phyloP scores from a whole-genome alignment of 2,797 vertebrate species.

The Microchirus variegatus region DNA sequence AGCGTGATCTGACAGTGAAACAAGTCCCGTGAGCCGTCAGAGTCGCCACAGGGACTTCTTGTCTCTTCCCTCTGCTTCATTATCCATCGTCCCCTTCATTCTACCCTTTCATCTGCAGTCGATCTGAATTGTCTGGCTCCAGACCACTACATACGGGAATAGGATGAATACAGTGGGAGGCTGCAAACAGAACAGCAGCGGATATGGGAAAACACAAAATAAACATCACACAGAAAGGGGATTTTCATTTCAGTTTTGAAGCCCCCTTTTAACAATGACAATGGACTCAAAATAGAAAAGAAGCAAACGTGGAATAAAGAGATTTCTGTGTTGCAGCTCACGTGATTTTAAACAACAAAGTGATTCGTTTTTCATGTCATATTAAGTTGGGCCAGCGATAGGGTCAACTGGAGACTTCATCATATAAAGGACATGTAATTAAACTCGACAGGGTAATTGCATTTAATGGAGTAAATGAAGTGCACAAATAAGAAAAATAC shows the following conservation, averaged over 20 bases:
- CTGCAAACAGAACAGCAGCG: slow-evolving; percentile 58
- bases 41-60: slow-evolving; percentile 65
- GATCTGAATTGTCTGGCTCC: slow-evolving; percentile 58
- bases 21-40: slow-evolving; percentile 66
- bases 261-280: slow-evolving; percentile 31
- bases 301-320: slow-evolving; percentile 30
- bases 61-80: slow-evolving; percentile 74
- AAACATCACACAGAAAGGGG: slow-evolving; percentile 72
- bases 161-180: slow-evolving; percentile 68
- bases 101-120: slow-evolving; percentile 74
- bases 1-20: slow-evolving; percentile 67
- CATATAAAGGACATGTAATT: slow-evolving; percentile 18
- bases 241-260: slow-evolving; percentile 65
- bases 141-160: slow-evolving; percentile 71
- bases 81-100: slow-evolving; percentile 68
- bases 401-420: slow-evolving; percentile 38
- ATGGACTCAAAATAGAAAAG: slow-evolving; percentile 35
- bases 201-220: slow-evolving; percentile 77
- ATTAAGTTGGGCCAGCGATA: slow-evolving; percentile 16
- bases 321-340: slow-evolving; percentile 24
- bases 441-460: slow-evolving; percentile 27
- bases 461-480: slow-evolving; percentile 31
- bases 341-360: slow-evolving; percentile 47
- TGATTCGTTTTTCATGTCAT: slow-evolving; percentile 30
- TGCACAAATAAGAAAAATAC: slow-evolving; percentile 25